Evolutionary conservation across 2,888 invertebrate genomes (phyloP), one percentile per base, ranked within the genome.

Genomic region (Clunio marinus): DNA sequence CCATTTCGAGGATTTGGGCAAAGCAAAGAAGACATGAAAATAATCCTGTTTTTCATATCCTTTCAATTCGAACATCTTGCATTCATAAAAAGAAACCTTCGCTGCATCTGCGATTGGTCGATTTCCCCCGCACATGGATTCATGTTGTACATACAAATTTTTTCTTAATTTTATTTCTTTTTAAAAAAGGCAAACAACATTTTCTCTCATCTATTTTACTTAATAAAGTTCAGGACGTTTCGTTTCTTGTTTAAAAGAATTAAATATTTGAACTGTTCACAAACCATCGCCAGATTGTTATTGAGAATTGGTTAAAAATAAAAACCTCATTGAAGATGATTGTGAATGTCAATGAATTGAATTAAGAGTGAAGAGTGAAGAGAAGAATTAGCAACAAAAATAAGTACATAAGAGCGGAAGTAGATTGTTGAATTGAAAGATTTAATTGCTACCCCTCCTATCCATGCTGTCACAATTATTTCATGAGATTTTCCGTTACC

Each of bases 11-110:
- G 51, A 51, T 51, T 51, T 7, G 8, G 51, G 15, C n/a, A 15
- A 51, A 22, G 8, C 51, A 22, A 51, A n/a, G 15, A 51, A 51
- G 51, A 51, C 51, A 51, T 51, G 51, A 22, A 51, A 41, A 51
- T 51, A 51, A 51, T 51, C 51, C 51, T 51, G 51, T 51, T 51
- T n/a, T n/a, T 51, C 51, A 51, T 51, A 51, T 51, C 51, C 51
- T 51, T 51, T 51, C 51, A 20, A 51, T 22, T 20, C 51, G 51
- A 51, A 51, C 51, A 51, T 51, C 51, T 51, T 51, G 51, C 51
- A 51, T 51, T 51, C 51, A 51, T 51, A 51, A 51, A 51, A 51
- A 51, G 15, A 15, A 41, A 41, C n/a, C n/a, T 51, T 51, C n/a
- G n/a, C n/a, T 51, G 7, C 51, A 51, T 51, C 51, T 51, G 51